A percentile compares a stretch with the other conserved stretches of the same genome.
Conservation (phyloP, 2,888 invertebrate genomes). For the Psococerastis gibbosa region DNA sequence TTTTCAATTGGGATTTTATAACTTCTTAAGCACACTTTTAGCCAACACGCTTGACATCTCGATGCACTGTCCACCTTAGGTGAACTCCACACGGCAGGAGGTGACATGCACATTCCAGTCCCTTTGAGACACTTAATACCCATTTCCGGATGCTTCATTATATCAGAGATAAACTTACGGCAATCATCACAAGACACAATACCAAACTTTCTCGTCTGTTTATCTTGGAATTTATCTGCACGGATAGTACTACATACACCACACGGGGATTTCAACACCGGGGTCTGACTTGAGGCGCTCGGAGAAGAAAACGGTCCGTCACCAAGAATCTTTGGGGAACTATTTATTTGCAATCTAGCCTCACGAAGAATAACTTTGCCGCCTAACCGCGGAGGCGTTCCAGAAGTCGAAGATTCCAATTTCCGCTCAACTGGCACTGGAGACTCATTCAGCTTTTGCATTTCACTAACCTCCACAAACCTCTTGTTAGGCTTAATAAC, state of each 20-base stretch:
- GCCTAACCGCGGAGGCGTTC: conserved; percentile 24
- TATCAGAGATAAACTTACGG: conserved; percentile 67
- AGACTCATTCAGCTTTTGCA: conserved; percentile 7
- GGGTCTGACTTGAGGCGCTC: conserved; percentile 19
- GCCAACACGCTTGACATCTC: conserved; percentile 72
- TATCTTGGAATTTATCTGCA: conserved; percentile 53
- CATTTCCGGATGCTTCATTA: conserved; percentile 41
- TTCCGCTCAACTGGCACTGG: conserved; percentile 7
- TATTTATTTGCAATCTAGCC: conserved; percentile 42
- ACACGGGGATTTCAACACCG: conserved; percentile 31
- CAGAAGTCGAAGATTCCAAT: not conserved
- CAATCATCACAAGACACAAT: conserved; percentile 73
- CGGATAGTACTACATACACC: conserved; percentile 62
- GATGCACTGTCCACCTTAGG: conserved; percentile 48
- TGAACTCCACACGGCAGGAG: conserved; percentile 48
- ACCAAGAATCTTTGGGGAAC: conserved; percentile 23
- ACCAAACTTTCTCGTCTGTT: conserved; percentile 66
- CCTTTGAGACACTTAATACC: too few relatives aligned
- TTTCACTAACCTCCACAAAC: conserved; percentile 47
- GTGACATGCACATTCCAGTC: conserved; percentile 48
- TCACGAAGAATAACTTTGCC: conserved; percentile 50
- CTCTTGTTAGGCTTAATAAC: conserved; percentile 78
- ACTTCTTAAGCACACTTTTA: conserved; percentile 61
- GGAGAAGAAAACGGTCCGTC: conserved; percentile 46
- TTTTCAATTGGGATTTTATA: conserved; percentile 56